phyloP scores from a whole-genome alignment of 2,113 vertebrate species.

The Cavia porcellus region DNA sequence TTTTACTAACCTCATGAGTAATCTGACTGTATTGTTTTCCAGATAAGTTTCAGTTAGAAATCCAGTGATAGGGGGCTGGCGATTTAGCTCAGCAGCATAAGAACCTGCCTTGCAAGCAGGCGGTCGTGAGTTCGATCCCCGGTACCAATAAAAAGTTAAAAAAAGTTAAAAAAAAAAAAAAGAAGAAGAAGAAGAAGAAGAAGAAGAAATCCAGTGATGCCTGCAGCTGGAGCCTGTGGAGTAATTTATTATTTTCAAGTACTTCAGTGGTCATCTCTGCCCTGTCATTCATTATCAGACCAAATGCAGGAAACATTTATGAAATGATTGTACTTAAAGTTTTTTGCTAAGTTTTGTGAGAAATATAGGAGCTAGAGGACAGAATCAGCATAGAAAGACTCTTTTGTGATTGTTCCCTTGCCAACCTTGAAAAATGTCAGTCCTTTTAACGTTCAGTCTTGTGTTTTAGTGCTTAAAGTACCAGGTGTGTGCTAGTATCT shows the following conservation, averaged over 20 bases:
- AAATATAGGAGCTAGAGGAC: neutral
- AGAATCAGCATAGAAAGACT: neutral
- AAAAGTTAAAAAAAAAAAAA: no score
- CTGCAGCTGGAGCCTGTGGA: neutral
- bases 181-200: no score
- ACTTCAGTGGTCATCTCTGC: conserved; percentile 11
- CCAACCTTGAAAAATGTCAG: neutral
- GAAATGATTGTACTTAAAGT: neutral
- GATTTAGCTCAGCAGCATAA: no score
- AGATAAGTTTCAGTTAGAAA: conserved; percentile 60
- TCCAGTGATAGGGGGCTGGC: neutral
- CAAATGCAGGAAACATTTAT: conserved; percentile 24
- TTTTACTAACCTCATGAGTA: conserved; percentile 50
- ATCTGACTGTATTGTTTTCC: conserved; percentile 55
- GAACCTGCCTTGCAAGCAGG: no score
- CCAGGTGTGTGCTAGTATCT: neutral
- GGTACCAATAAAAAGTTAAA: no score
- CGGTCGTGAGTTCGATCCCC: no score
- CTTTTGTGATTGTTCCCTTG: neutral
- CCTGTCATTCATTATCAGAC: conserved; percentile 13
- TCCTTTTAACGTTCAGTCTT: neutral
- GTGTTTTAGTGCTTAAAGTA: neutral
- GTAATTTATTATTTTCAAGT: neutral
- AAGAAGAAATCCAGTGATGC: neutral
- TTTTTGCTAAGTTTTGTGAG: conserved; percentile 44